phyloP scores from a whole-genome alignment of 30 jellyfish, hydroid and myxozoan species.

The Chrysaora quinquecirrha region DNA sequence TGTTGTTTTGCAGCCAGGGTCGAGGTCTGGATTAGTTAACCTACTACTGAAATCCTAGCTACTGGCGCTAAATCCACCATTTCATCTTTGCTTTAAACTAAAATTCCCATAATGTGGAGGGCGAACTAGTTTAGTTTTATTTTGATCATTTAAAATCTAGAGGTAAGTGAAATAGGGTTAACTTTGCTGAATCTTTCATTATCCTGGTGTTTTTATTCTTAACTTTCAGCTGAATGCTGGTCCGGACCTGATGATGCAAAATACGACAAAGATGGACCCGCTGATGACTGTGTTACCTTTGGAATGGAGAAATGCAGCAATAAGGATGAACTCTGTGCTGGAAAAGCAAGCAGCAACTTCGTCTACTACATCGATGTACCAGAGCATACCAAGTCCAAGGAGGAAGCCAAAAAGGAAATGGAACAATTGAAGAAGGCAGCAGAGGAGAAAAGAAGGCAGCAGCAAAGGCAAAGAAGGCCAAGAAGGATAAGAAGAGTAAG shows the following conservation, averaged over 20 bases:
- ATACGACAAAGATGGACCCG: slow-evolving; percentile 93
- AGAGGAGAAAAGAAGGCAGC: slow-evolving; percentile 69
- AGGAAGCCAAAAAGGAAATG: slow-evolving; percentile 90
- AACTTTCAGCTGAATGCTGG: slow-evolving; percentile 97
- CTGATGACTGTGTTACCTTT: slow-evolving; percentile 91
- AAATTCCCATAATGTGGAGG: no score
- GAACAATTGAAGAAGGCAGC: slow-evolving; percentile 75
- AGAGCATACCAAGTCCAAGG: slow-evolving; percentile 87
- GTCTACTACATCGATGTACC: slow-evolving; percentile 95
- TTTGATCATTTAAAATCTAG: no score
- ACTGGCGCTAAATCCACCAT: no score
- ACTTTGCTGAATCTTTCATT: no score
- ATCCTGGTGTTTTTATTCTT: no score
- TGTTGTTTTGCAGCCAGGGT: no score
- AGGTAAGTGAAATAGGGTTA: no score
- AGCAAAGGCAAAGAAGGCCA: slow-evolving; percentile 74
- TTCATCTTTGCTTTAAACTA: no score
- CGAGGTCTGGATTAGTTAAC: no score
- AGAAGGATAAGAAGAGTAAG: slow-evolving; percentile 79
- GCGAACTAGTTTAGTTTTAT: no score
- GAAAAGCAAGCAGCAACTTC: slow-evolving; percentile 87
- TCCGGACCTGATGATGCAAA: slow-evolving; percentile 95
- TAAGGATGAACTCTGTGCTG: slow-evolving; percentile 86
- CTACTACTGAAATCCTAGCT: no score
- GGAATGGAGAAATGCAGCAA: slow-evolving; percentile 77